Base-by-base conservation (phyloP, 92 coral and sea anemone species). In the Zoanthus sociatus region DNA sequence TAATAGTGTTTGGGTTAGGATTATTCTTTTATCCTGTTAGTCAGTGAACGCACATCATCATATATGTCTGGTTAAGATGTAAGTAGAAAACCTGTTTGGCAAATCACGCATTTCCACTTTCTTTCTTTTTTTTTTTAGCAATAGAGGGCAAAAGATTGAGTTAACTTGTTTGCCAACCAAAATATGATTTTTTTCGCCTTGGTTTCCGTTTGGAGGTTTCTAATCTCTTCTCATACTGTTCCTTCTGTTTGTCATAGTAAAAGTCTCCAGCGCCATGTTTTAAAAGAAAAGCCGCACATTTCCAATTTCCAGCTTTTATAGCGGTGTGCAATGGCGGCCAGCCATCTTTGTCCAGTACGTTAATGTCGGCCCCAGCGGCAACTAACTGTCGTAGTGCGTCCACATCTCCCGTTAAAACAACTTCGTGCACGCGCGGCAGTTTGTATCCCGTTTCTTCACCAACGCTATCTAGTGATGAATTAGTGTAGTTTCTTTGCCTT, bases 261-360 rank as follows among this genome's bases (percentile, higher is more conserved):
- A 93, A 90, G 48, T 94, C 98, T 10, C 98, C 98, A 4, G 96
- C 98, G 0, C 96, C 98, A 56, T 91, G 92, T 56, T 93, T 94
- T 26, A 94, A 67, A 0, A 94, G 90, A 54, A 93, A 60, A 14
- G 95, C 93, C 1, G 98, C 98, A 63, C 98, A 94, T n/a, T 94
- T 92, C 3, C 94, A 78, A 9, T 88, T 79, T 4, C 98, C 98
- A 48, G 84, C 73, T 18, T 90, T 87, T 53, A 94, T 94, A 1
- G 98, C 98, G 0, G 98, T 87, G 46, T 94, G 94, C 60, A 94
- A 50, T 0, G 98, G 98, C 0, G 98, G 98, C 98, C 98, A 94
- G 6, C 98, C 98, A 8, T 90, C 90, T 1, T 76, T 26, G 67
- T 94, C 98, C 60, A 92, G 84, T 7, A 91, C 93, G 56, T 94